These are phyloP conservation scores for Augochlora pura DNA, from an alignment of 1,140 invertebrate genomes.

Conservation along the genomic window DNA sequence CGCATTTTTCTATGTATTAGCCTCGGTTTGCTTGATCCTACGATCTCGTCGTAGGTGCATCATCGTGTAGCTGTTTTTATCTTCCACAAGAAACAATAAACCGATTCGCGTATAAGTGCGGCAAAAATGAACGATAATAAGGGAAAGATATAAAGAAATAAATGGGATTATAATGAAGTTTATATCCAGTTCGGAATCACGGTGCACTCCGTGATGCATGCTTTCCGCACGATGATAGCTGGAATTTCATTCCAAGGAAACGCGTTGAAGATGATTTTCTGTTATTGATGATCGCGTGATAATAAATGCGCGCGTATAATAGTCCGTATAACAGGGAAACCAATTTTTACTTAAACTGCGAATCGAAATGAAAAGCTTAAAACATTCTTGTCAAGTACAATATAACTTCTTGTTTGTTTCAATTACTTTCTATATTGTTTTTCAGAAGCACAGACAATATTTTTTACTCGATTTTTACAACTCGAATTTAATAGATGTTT, in stretches of 20 bases:
- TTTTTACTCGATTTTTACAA: too few relatives aligned
- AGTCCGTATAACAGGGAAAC: too few relatives aligned
- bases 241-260: not conserved
- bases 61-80: not conserved
- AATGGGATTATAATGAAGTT: conserved; percentile 16
- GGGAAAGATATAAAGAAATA: conserved; percentile 9
- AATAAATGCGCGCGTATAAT: too few relatives aligned
- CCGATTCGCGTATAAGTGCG: not conserved
- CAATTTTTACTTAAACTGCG: too few relatives aligned
- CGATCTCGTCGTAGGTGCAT: conserved; percentile 19
- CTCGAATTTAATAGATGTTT: too few relatives aligned
- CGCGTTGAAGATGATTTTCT: not conserved
- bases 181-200: conserved; percentile 1
- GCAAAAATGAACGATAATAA: not conserved
- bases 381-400: too few relatives aligned
- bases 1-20: not conserved
- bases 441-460: too few relatives aligned
- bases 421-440: too few relatives aligned
- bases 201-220: not conserved
- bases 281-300: too few relatives aligned
- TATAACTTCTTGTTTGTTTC: too few relatives aligned
- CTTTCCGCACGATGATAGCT: conserved; percentile 26
- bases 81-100: not conserved
- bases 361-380: too few relatives aligned
- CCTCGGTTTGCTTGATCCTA: not conserved